Evolutionary conservation across 1,140 invertebrate species (phyloP), one percentile per base, ranked within the genome.

Genomic region (Myzus persicae): DNA sequence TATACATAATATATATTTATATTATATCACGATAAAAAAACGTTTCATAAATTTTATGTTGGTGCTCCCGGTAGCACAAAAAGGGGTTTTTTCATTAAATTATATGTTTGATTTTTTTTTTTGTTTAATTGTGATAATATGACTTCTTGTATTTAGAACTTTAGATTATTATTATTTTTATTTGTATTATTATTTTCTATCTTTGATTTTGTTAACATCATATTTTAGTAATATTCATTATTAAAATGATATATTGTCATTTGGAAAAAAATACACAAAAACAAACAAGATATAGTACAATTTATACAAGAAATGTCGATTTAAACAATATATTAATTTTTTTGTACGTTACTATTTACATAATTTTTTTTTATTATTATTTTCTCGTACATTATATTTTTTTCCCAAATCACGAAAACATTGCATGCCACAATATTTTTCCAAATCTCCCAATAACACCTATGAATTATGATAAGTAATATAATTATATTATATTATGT

Each of bases 171-270:
- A 76, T 76, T 67, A 67, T 59, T 76, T 76, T 76, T n/a, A n/a
- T n/a, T 51, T 76, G 59, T 76, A 76, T 76, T 76, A 76, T 76
- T n/a, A 76, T 76, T 76, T 76, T 76, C 59, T 76, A 76, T 76
- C 31, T 76, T 76, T 76, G 59, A 76, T n/a, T 76, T 76, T 76
- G 59, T 76, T 76, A 76, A 76, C 14, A 76, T n/a, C 31, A n/a
- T 76, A 76, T 76, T 76, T 76, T 76, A n/a, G 59, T 76, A n/a
- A 76, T 76, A 36, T 76, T n/a, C 31, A 76, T n/a, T n/a, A 76
- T 76, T 76, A 76, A n/a, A 76, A 76, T 14, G 31, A 76, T 76
- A 67, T 67, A 76, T 76, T 76, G 31, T 76, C 59, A 76, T 76
- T 76, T 76, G 31, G 59, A 76, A 76, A 76, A 48, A 31, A 76